Conservation (phyloP, 2,113 vertebrate genomes). For the Gila orcuttii region DNA sequence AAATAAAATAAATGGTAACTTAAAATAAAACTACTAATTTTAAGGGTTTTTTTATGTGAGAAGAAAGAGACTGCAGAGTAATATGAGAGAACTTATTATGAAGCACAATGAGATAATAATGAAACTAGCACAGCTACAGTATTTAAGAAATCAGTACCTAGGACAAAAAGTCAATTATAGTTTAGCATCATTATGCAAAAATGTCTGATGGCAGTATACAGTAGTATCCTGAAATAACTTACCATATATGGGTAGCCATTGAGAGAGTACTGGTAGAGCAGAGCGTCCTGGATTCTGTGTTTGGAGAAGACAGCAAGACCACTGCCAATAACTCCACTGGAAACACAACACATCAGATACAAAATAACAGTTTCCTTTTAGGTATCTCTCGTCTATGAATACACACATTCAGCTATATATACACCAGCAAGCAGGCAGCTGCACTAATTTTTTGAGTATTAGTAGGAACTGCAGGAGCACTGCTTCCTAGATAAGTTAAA, state of each 20-base stretch:
- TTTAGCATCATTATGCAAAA: background rate
- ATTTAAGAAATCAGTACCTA: background rate
- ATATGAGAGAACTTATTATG: background rate
- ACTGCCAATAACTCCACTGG: conserved; percentile 82
- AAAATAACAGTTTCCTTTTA: background rate
- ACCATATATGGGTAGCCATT: conserved; percentile 88
- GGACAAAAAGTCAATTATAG: background rate
- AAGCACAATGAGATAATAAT: background rate
- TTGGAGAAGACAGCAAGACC: conserved; percentile 84
- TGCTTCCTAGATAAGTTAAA: background rate
- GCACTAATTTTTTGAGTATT: background rate
- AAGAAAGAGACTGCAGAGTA: background rate
- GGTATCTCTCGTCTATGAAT: background rate
- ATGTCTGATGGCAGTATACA: background rate
- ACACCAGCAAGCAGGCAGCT: background rate
- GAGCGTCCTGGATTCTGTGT: conserved; percentile 78
- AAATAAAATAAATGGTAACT: too few relatives aligned
- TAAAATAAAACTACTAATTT: too few relatives aligned
- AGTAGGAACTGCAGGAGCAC: background rate
- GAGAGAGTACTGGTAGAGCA: conserved; percentile 79
- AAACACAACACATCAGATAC: conserved; percentile 37
- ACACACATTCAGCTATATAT: background rate
- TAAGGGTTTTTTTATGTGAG: background rate
- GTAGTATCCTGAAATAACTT: conserved; percentile 28
- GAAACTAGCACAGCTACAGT: background rate